phyloP scores from a whole-genome alignment of 2,113 vertebrate genomes.

The Mesoclemmys tuberculata region DNA sequence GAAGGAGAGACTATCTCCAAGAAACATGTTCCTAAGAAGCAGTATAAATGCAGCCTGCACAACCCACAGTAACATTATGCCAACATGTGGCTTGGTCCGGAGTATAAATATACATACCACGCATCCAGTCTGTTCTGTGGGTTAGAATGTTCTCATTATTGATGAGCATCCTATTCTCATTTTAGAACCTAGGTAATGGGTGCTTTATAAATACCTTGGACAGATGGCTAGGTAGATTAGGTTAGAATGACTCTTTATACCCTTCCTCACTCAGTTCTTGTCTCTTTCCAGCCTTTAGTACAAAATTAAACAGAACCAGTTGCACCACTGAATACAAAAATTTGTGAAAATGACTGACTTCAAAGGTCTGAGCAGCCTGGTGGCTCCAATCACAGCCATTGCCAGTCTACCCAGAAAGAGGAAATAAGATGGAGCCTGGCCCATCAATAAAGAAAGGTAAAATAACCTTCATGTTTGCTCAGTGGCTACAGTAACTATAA shows the following conservation, averaged over 20 bases:
- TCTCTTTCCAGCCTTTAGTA: background rate
- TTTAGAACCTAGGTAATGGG: background rate
- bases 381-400: constrained; percentile 3
- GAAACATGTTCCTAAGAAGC: background rate
- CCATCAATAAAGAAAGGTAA: constrained; percentile 55
- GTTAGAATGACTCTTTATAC: no score
- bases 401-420: constrained; percentile 32
- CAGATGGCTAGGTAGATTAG: background rate
- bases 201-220: background rate
- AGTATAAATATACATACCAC: background rate
- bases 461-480: constrained; percentile 60
- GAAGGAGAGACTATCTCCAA: background rate
- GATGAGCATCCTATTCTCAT: background rate
- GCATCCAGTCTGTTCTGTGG: background rate
- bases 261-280: background rate
- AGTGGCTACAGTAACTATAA: constrained; percentile 27
- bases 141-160: background rate
- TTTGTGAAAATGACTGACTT: background rate
- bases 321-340: background rate
- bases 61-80: background rate
- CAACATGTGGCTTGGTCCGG: background rate
- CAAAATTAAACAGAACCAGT: background rate
- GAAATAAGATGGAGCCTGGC: constrained; percentile 15
- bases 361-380: background rate
- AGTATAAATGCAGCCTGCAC: background rate